Evolutionary conservation across 2,888 invertebrate species (phyloP).

Genomic region (Andricus curvator): DNA sequence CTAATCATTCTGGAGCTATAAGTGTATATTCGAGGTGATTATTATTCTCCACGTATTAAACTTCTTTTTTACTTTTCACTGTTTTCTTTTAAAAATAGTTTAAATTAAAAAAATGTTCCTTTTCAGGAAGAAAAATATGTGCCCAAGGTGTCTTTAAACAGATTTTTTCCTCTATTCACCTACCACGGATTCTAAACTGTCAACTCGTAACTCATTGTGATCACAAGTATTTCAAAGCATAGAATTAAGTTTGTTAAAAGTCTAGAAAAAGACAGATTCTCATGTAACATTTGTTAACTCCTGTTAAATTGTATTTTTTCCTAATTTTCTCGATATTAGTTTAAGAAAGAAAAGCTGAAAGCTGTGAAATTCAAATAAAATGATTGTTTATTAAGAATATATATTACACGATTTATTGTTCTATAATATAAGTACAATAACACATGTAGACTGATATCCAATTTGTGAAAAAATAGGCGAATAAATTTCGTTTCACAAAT

Average conservation of each 20-base stretch:
- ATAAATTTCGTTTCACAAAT: not conserved
- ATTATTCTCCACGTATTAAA: not conserved
- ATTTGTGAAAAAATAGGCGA: constrained; percentile 27
- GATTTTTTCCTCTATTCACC: not conserved
- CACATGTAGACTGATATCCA: constrained; percentile 38
- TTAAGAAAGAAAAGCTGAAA: not conserved
- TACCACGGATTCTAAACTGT: not conserved
- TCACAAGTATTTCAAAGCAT: not conserved
- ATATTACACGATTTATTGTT: constrained; percentile 37
- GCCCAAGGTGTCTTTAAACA: constrained; percentile 57
- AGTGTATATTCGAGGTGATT: not conserved
- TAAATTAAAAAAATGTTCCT: constrained; percentile 22
- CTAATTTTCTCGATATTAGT: not conserved
- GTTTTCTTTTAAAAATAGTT: not conserved
- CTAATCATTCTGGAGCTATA: constrained; percentile 67
- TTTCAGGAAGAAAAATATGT: constrained; percentile 56
- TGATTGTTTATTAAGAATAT: constrained; percentile 19
- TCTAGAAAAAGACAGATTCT: no score
- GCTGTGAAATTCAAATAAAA: not conserved
- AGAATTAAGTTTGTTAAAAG: no score
- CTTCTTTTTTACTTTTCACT: not conserved
- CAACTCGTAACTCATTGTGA: not conserved
- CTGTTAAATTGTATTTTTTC: no score
- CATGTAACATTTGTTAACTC: no score
- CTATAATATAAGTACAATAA: constrained; percentile 34